phyloP scores from a whole-genome alignment of 2,113 vertebrate species.

The Phalacrocorax brasilianus region DNA sequence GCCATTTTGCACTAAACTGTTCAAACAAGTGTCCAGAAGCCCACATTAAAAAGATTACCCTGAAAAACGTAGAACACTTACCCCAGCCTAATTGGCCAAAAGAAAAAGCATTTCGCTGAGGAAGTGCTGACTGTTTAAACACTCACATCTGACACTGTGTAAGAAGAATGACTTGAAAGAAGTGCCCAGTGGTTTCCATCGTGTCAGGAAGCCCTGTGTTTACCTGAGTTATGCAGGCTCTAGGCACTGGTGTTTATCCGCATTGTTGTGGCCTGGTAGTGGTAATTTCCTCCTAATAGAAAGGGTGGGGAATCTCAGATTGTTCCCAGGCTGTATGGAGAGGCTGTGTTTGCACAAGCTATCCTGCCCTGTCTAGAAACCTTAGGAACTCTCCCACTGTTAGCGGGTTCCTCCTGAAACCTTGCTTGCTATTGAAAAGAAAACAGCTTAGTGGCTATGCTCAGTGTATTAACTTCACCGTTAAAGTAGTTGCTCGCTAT shows the following conservation, averaged over 20 bases:
- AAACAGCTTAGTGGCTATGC: background rate
- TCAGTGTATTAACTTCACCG: background rate
- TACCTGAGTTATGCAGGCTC: slow-evolving; percentile 66
- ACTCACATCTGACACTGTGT: slow-evolving; percentile 63
- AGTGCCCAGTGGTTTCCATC: slow-evolving; percentile 35
- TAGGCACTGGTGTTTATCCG: slow-evolving; percentile 59
- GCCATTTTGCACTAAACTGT: background rate
- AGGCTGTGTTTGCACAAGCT: slow-evolving; percentile 43
- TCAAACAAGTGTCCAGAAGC: background rate
- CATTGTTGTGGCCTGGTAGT: slow-evolving; percentile 73
- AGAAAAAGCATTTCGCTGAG: slow-evolving; percentile 23
- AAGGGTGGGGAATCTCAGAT: slow-evolving; percentile 63
- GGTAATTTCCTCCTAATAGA: slow-evolving; percentile 70
- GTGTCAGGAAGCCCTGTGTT: slow-evolving; percentile 72
- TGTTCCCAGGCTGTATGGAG: slow-evolving; percentile 68
- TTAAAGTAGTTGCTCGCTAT: background rate
- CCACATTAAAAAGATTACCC: background rate
- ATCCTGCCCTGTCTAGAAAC: slow-evolving; percentile 28
- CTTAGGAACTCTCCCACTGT: background rate
- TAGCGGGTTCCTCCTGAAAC: background rate
- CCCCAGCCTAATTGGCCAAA: background rate
- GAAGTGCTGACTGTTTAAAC: slow-evolving; percentile 62
- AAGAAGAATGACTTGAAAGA: slow-evolving; percentile 72
- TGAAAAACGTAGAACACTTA: slow-evolving; percentile 2
- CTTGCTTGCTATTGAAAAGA: background rate